A percentile compares a stretch with the other conserved stretches of the same genome.
Evolutionary conservation across 2,888 invertebrate genomes (phyloP).

Genomic region (Andrena minutula): DNA sequence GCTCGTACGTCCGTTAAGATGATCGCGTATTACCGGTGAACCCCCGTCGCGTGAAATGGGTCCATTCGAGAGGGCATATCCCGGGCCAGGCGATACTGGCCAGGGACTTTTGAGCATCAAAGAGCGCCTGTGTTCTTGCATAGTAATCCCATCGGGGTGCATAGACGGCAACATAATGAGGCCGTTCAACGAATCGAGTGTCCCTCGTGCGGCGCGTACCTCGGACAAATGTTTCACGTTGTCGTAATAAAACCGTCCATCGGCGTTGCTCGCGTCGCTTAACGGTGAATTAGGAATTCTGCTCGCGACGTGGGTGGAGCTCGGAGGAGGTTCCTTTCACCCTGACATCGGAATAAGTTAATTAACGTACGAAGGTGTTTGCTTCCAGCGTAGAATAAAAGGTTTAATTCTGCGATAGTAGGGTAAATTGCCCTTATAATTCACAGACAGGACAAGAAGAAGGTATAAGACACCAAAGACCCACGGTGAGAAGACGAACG

Average conservation of each 20-base stretch:
- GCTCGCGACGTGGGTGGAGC: conserved; percentile 18
- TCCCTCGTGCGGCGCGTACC: conserved; percentile 28
- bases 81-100: conserved; percentile 54
- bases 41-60: conserved; percentile 72
- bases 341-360: too few relatives aligned
- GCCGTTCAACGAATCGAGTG: conserved; percentile 43
- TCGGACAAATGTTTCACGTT: conserved; percentile 37
- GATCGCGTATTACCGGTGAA: conserved; percentile 72
- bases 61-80: conserved; percentile 66
- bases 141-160: conserved; percentile 67
- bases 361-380: too few relatives aligned
- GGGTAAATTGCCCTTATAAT: too few relatives aligned
- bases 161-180: conserved; percentile 70
- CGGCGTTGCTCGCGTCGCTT: conserved; percentile 38
- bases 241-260: conserved; percentile 42
- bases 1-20: conserved; percentile 67
- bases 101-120: conserved; percentile 66
- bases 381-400: too few relatives aligned
- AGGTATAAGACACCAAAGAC: too few relatives aligned
- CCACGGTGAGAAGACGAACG: too few relatives aligned
- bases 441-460: too few relatives aligned
- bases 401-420: too few relatives aligned
- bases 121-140: conserved; percentile 69
- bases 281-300: conserved; percentile 40
- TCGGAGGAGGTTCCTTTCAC: neutral